A percentile compares a stretch with the other conserved stretches of the same genome.
phyloP scores from a whole-genome alignment of 1,140 invertebrate genomes.

The Lordiphosa clarofinis region DNA sequence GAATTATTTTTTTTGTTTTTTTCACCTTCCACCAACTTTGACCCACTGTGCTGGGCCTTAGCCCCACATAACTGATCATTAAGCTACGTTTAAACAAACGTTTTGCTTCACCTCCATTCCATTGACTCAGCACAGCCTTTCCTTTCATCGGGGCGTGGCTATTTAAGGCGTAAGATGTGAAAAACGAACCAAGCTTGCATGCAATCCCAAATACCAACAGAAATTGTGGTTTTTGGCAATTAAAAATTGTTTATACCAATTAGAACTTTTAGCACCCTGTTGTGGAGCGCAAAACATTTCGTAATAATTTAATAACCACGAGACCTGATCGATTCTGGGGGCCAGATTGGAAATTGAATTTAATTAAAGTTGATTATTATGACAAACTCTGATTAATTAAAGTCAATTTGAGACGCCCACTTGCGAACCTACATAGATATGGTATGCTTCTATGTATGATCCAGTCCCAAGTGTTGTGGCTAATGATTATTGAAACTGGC shows the following conservation, averaged over 20 bases:
- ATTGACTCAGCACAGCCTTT: too few species aligned
- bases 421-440: constrained; percentile 38
- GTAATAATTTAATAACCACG: constrained; percentile 55
- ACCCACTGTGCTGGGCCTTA: constrained; percentile 9
- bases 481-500: constrained; percentile 63
- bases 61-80: constrained; percentile 14
- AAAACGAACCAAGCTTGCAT: constrained; percentile 11
- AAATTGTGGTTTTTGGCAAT: constrained; percentile 9
- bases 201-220: constrained; percentile 10
- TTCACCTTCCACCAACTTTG: background rate
- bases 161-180: too few species aligned
- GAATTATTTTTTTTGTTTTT: too few species aligned
- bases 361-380: constrained; percentile 67
- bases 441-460: constrained; percentile 13
- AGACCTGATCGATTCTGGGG: constrained; percentile 15
- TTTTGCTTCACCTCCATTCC: background rate
- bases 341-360: constrained; percentile 50
- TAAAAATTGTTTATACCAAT: constrained; percentile 33
- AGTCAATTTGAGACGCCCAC: constrained; percentile 64
- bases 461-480: constrained; percentile 45
- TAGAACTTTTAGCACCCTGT: constrained; percentile 37
- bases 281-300: constrained; percentile 26
- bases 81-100: constrained; percentile 21
- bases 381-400: constrained; percentile 70
- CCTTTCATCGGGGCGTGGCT: too few species aligned